Percentiles rank a stretch among this genome's conserved stretches.
phyloP scores from a whole-genome alignment of 2,888 invertebrate species.

The Lingula anatina region DNA sequence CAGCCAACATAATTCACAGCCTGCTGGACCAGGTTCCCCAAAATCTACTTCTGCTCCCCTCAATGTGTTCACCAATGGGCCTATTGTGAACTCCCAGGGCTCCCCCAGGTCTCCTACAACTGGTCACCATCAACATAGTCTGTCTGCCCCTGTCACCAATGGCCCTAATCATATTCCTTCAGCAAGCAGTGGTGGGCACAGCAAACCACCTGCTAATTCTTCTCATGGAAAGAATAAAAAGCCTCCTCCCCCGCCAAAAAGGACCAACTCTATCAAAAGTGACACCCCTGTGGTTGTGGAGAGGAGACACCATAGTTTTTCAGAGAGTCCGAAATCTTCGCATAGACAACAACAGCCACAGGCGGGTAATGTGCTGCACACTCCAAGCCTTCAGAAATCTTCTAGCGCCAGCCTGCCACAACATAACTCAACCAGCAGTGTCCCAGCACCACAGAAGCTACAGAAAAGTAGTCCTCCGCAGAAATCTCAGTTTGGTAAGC shows the following conservation, averaged over 20 bases:
- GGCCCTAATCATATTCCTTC: too few relatives aligned
- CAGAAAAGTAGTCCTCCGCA: too few relatives aligned
- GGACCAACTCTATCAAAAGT: slow-evolving; percentile 51
- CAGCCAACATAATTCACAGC: too few relatives aligned
- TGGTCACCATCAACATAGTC: slow-evolving; percentile 12
- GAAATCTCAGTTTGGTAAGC: too few relatives aligned
- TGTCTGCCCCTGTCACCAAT: slow-evolving; percentile 10
- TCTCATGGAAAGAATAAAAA: slow-evolving; percentile 26
- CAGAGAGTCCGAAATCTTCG: not conserved
- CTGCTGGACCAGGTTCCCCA: not conserved
- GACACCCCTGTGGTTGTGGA: slow-evolving; percentile 12
- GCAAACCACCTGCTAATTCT: slow-evolving; percentile 2
- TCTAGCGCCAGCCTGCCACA: too few relatives aligned
- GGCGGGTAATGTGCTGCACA: too few relatives aligned
- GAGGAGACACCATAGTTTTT: not conserved
- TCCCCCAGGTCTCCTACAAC: too few relatives aligned
- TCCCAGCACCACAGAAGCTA: too few relatives aligned
- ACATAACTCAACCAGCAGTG: too few relatives aligned
- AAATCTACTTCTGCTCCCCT: not conserved
- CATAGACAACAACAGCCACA: not conserved
- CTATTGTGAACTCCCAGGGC: not conserved
- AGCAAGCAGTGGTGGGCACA: too few relatives aligned
- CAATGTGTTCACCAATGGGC: not conserved
- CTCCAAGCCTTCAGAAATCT: too few relatives aligned
- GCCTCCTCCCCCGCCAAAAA: slow-evolving; percentile 56